phyloP scores from a whole-genome alignment of 2,113 vertebrate species.

The Galemys pyrenaicus region DNA sequence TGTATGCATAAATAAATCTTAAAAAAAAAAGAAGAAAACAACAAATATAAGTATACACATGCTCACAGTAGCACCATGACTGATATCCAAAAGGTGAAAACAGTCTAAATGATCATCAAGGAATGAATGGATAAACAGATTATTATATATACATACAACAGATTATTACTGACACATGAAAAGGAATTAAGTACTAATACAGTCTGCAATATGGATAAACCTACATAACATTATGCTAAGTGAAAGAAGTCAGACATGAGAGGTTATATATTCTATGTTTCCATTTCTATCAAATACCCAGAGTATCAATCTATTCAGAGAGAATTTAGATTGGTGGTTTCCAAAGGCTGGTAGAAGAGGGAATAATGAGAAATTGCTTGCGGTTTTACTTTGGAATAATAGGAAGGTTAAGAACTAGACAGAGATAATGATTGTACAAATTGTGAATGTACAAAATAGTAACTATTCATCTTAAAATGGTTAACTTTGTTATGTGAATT shows the following conservation, averaged over 20 bases:
- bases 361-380: background rate
- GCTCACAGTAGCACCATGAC: background rate
- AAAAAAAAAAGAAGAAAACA: too few species aligned
- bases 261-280: background rate
- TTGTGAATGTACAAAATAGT: background rate
- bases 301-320: background rate
- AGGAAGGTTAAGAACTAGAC: conserved; percentile 11
- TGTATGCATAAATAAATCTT: too few species aligned
- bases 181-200: background rate
- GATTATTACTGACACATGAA: conserved; percentile 9
- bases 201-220: background rate
- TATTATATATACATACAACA: background rate
- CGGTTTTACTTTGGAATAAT: background rate
- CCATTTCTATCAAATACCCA: background rate
- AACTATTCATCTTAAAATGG: conserved; percentile 35
- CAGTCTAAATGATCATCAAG: background rate
- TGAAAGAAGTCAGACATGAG: background rate
- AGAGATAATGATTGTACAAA: background rate
- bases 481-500: background rate
- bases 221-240: background rate
- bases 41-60: background rate
- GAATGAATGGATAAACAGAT: background rate
- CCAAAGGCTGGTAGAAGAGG: background rate
- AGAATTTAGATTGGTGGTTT: background rate
- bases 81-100: background rate